Evolutionary conservation across 2,888 invertebrate genomes (phyloP).

Genomic region (Coelogynopora nodosa): DNA sequence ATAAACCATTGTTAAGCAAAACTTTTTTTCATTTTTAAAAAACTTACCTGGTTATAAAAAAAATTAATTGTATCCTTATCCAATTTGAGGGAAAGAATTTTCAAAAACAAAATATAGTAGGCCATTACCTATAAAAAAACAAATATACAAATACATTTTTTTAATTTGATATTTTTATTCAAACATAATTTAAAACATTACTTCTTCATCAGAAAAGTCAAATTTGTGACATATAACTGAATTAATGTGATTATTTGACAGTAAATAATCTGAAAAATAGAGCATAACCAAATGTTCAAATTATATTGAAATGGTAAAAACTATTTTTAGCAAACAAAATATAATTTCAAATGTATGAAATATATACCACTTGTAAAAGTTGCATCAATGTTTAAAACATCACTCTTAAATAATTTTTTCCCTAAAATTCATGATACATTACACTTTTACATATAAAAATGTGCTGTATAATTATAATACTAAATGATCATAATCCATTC

Average conservation of each 20-base stretch:
- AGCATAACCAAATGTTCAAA: conserved; percentile 41
- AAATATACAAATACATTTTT: neutral
- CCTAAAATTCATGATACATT: conserved; percentile 50
- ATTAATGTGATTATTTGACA: conserved; percentile 99
- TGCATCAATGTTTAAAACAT: too few species aligned
- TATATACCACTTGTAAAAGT: too few species aligned
- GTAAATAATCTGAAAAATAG: conserved; percentile 79
- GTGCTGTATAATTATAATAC: neutral
- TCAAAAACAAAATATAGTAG: conserved; percentile 97
- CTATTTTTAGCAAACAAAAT: too few species aligned
- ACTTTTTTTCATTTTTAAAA: neutral
- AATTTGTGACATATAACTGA: conserved; percentile 98
- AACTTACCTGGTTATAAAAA: conserved; percentile 86
- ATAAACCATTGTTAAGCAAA: too few species aligned
- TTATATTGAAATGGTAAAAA: too few species aligned
- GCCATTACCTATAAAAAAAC: conserved; percentile 74
- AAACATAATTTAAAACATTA: conserved; percentile 49
- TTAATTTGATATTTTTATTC: neutral
- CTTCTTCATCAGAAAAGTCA: conserved; percentile 98
- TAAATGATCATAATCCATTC: neutral
- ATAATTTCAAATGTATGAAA: too few species aligned
- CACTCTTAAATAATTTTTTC: too few species aligned
- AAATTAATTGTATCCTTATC: conserved; percentile 98
- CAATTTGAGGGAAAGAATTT: conserved; percentile 91
- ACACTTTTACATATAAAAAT: neutral